Evolutionary conservation across 2,797 vertebrate species (phyloP).

Genomic region (Clamator glandarius): DNA sequence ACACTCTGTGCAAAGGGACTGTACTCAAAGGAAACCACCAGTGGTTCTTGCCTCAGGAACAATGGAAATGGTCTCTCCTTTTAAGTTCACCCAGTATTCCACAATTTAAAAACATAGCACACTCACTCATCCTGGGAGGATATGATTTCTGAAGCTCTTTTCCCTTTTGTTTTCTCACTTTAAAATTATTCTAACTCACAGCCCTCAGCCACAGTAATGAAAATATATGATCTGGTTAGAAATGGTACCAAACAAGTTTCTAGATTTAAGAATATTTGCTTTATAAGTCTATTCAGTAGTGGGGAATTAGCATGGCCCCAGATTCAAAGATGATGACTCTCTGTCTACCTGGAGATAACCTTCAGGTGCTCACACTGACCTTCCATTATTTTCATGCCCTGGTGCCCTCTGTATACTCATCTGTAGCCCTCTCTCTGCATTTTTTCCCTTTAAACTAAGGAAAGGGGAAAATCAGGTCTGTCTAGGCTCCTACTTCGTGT

Average conservation of each 20-base stretch:
- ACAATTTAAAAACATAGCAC: conserved; percentile 5
- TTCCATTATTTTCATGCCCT: neutral
- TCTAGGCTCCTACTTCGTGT: neutral
- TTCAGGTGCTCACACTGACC: neutral
- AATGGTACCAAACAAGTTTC: neutral
- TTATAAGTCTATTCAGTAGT: neutral
- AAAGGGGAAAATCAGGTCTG: neutral
- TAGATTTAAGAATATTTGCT: neutral
- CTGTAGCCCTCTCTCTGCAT: neutral
- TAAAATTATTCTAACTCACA: neutral
- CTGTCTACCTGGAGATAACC: neutral
- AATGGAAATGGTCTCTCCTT: conserved; percentile 38
- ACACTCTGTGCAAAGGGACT: conserved; percentile 45
- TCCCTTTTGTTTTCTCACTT: conserved; percentile 8
- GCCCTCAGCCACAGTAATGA: neutral
- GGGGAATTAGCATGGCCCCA: neutral
- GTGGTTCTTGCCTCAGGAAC: conserved; percentile 34
- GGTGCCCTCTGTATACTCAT: neutral
- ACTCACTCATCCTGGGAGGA: neutral
- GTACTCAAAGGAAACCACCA: conserved; percentile 19
- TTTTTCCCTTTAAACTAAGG: neutral
- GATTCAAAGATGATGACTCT: neutral
- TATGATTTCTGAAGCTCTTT: neutral
- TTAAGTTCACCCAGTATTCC: conserved; percentile 3
- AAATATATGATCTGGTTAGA: conserved; percentile 6